Percentiles rank a stretch among this genome's conserved stretches.
These are phyloP conservation scores for Mizuhopecten yessoensis DNA, from an alignment of 1,140 invertebrate species.

Conservation along the genomic window DNA sequence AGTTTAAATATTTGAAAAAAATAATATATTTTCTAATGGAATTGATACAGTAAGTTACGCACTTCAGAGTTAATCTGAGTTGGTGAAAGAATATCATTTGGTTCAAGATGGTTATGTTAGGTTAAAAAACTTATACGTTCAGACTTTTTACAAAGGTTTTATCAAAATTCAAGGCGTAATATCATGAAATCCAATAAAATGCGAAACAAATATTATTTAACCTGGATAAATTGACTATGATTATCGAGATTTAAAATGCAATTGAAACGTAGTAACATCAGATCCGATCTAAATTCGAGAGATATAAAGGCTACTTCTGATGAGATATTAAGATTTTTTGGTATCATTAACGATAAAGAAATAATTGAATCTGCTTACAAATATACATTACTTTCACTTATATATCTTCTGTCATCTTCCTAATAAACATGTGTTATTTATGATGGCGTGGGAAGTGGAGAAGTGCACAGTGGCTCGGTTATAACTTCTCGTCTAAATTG, in stretches of 20 bases:
- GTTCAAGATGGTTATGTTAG: too few species aligned
- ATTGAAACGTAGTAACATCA: too few species aligned
- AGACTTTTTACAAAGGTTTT: too few species aligned
- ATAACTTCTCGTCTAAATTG: background rate
- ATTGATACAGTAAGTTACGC: background rate
- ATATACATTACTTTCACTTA: background rate
- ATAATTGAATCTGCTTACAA: background rate
- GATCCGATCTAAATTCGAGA: too few species aligned
- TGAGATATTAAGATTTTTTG: background rate
- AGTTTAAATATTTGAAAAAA: too few species aligned
- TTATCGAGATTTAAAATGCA: too few species aligned
- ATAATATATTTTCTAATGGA: background rate
- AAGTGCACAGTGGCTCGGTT: background rate
- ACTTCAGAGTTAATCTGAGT: background rate
- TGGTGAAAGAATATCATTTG: background rate
- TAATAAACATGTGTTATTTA: conserved; percentile 25
- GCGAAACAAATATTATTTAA: background rate
- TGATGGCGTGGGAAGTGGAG: background rate
- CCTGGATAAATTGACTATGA: too few species aligned
- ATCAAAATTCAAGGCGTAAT: too few species aligned
- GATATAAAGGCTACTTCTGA: background rate
- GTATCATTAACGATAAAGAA: background rate
- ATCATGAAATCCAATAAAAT: too few species aligned
- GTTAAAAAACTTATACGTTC: too few species aligned
- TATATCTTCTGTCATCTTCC: conserved; percentile 5